Conservation (phyloP, 1,140 invertebrate genomes). For the Rhysida immarginata region DNA sequence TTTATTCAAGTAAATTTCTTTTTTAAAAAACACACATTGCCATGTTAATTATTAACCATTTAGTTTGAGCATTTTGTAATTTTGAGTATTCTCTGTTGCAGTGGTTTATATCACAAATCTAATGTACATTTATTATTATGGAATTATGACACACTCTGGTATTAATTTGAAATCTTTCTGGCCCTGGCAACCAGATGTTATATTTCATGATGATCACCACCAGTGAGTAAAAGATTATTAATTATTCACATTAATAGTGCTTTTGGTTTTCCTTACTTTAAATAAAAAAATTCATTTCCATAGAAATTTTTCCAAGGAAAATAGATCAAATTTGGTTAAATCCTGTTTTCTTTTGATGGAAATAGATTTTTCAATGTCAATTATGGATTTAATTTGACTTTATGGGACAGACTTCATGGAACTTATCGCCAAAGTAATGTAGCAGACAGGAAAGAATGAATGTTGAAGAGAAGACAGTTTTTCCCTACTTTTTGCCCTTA, state of each 20-base stretch:
- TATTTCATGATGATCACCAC: constrained; percentile 61
- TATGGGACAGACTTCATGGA: constrained; percentile 52
- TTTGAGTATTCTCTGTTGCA: constrained; percentile 32
- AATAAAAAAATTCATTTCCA: too few relatives aligned
- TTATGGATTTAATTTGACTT: constrained; percentile 49
- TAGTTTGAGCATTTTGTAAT: too few relatives aligned
- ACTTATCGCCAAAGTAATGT: constrained; percentile 42
- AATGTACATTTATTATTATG: constrained; percentile 53
- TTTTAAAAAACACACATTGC: too few relatives aligned
- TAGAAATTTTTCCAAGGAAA: too few relatives aligned
- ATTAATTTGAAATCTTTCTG: constrained; percentile 52
- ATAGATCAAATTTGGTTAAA: too few relatives aligned
- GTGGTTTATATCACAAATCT: constrained; percentile 39
- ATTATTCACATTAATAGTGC: too few relatives aligned
- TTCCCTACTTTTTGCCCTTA: too few relatives aligned
- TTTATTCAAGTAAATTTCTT: constrained; percentile 44
- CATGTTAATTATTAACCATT: too few relatives aligned
- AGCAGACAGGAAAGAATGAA: constrained; percentile 48
- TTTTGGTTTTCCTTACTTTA: too few relatives aligned
- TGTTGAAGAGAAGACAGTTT: too few relatives aligned
- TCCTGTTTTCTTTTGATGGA: neutral
- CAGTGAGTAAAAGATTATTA: constrained; percentile 40
- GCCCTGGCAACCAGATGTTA: constrained; percentile 58
- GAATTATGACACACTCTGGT: constrained; percentile 57
- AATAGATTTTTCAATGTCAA: constrained; percentile 48